Evolutionary conservation across 2,113 vertebrate genomes (phyloP), one percentile per base, ranked within the genome.

Genomic region (Nerophis ophidion): DNA sequence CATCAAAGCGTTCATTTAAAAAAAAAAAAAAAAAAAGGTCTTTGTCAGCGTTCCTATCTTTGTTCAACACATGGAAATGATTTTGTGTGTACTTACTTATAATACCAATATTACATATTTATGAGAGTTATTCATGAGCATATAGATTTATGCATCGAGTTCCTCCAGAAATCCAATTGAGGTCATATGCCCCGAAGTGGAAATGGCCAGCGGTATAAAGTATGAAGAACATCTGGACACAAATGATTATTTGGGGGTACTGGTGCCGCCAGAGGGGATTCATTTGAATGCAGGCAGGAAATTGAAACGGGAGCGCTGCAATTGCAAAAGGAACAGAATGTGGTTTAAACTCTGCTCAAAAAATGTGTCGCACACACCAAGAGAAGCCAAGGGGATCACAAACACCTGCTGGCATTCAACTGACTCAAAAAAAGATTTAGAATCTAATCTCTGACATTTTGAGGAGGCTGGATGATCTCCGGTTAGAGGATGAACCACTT

Each of bases 1-100:
- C 53, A 69, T 68, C 6, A 33, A 47, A 59, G 44, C 19, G 55
- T 65, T 54, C 35, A 63, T 68, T 3, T 46, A 66, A 2, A 73
- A 69, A 35, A 47, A 5, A 10, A 33, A 5, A 51, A 51, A 12
- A 7, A 35, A 51, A 51, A 51, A 13, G 19, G 8, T 60, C 14
- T 74, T 48, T 61, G 50, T 65, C 34, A 47, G 38, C 8, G 26
- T 49, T 40, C 35, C 52, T 59, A 11, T 60, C 45, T 57, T 59
- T 12, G 51, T 26, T 40, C 8, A 47, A 44, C 10, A 60, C 35
- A 72, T 11, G 17, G 19, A 10, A 17, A 40, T 14, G 5, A 14
- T 47, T 40, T 48, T 8, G 46, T 53, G 36, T 6, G 53, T 11
- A 9, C 53, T 55, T 38, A 44, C 40, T 44, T 44, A 44, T 9